Percentiles rank a stretch among this genome's conserved stretches.
These are phyloP conservation scores for Salvelinus sp. DNA, from an alignment of 2,113 vertebrate species.

Conservation along the genomic window DNA sequence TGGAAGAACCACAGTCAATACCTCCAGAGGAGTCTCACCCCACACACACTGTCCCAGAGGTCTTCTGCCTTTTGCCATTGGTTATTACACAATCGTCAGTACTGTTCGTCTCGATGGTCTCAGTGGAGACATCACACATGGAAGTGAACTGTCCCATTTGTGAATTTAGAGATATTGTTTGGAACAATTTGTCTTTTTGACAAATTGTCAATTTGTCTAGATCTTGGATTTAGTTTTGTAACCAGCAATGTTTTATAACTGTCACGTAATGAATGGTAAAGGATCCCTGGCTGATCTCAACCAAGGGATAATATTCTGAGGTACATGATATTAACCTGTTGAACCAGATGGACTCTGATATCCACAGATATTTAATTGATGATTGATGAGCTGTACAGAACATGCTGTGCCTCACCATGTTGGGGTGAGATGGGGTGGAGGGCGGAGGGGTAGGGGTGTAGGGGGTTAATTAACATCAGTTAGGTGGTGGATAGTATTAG, in stretches of 20 bases:
- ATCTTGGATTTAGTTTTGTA: background rate
- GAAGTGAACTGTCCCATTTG: background rate
- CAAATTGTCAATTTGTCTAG: too few relatives aligned
- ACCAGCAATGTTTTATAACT: slow-evolving; percentile 14
- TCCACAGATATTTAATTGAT: slow-evolving; percentile 13
- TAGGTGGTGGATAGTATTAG: too few relatives aligned
- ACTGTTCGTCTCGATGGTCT: background rate
- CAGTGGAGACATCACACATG: background rate
- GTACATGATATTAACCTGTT: slow-evolving; percentile 12
- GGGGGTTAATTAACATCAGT: too few relatives aligned
- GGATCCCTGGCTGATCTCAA: too few relatives aligned
- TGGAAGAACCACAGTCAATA: background rate
- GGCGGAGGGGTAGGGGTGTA: too few relatives aligned
- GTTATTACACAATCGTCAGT: background rate
- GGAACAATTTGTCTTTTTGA: background rate
- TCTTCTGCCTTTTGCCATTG: background rate
- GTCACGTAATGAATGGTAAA: too few relatives aligned
- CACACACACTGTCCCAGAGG: slow-evolving; percentile 4
- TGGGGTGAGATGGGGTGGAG: too few relatives aligned
- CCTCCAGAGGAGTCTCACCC: background rate
- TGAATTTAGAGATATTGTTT: background rate
- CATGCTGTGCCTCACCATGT: too few relatives aligned
- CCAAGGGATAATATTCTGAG: background rate
- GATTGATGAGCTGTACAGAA: too few relatives aligned
- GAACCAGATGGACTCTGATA: slow-evolving; percentile 2